Base-by-base conservation (phyloP, 2,797 vertebrate species). In the Steatocranus sp. region DNA sequence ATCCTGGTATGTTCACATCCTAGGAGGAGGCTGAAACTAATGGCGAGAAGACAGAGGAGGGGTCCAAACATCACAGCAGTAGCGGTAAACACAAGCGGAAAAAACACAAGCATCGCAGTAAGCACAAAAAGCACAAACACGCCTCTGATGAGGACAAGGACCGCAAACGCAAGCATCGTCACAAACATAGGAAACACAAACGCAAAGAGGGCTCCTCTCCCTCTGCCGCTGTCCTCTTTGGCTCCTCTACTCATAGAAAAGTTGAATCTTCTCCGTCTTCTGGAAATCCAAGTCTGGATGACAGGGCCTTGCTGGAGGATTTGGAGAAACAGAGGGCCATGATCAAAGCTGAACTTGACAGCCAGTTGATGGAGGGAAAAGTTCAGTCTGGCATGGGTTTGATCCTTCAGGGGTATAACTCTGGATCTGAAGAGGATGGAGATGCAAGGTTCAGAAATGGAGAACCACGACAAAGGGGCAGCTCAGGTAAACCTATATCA, bases 61-160 rank as follows among this genome's bases (percentile, higher is more conserved):
- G 41, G 54, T 74, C 92, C 73, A 96, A 96, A 88, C 96, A 95
- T 87, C 96, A 95, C 87, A 93, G 94, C 88, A 91, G 93, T 70
- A 89, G 95, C 2, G 90, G 95, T 11, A 97, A 98, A 94, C 98
- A 99, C 94, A 99, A 99, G 96, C 98, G 98, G 94, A 99, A 99
- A 97, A 99, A 99, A 95, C 98, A 99, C 92, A 99, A 99, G 95
- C 98, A 99, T 89, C 97, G 98, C 76, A 98, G 97, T 92, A 99
- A 99, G 95, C 98, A 99, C 95, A 99, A 99, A 97, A 99, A 99
- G 90, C 98, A 99, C 91, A 99, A 99, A 95, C 98, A 98, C 90
- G 97, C 96, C 79, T 96, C 97, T 27, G 98, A 99, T 75, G 98
- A 99, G 70, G 98, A 99, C 89, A 99, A 98, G 90, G 98, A 98